Evolutionary conservation across 2,797 vertebrate genomes (phyloP), one percentile per base, ranked within the genome.

Genomic region (Hephaestus fuliginosus): DNA sequence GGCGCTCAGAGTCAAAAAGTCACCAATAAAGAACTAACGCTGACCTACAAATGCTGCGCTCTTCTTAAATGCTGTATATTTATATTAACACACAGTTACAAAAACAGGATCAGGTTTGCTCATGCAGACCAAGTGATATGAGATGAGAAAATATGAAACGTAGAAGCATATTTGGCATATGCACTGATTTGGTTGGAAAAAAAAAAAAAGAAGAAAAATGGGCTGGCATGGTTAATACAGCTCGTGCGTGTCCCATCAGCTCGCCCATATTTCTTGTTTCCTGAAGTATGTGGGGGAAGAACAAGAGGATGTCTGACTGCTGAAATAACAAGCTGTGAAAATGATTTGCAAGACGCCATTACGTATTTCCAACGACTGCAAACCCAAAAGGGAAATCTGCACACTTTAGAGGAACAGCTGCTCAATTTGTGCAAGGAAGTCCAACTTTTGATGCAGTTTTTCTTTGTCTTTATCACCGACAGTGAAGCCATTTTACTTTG

Each of bases 261-360:
- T 74, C 9, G 17, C n/a, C 44, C 25, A 7, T 28, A 14, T 46
- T 49, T 74, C 30, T 48, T 49, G 48, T 39, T 73, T 70, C 41
- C 64, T 78, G 7, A 57, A 63, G 33, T 63, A 61, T 72, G 61
- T 69, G 39, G n/a, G 57, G 49, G n/a, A 75, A 44, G 6, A 78
- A 33, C 53, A n/a, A 67, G 67, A 63, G 56, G 64, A 78, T 85
- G 84, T 67, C 30, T 79, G 66, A 57, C 62, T 60, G 64, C 70
- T 83, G 76, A 68, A 80, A 84, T 65, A 86, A 78, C 70, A 78
- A 74, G 72, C 53, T 71, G 62, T 74, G 70, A 70, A 83, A 83
- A 83, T 67, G n/a, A 82, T 78, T 72, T 77, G 17, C 30, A 82
- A 69, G 52, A 68, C 51, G 13, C 33, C 56, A 68, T 57, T n/a